Conservation (phyloP, 2,113 vertebrate species). For the Halcyon senegalensis region DNA sequence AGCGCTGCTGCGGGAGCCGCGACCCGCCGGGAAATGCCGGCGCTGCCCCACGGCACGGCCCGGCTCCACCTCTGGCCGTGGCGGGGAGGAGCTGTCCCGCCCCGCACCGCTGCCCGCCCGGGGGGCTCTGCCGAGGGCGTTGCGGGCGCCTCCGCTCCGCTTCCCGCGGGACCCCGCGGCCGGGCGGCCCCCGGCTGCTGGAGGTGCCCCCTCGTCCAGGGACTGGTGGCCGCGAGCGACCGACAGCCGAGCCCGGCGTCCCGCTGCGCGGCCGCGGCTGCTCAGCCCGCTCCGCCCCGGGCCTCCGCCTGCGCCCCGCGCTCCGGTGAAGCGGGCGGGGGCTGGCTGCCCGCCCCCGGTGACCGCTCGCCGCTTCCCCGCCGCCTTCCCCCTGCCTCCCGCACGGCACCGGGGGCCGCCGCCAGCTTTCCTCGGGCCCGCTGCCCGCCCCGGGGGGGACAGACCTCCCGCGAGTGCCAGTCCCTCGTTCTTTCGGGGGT, state of each 20-base stretch:
- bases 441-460: too few relatives aligned
- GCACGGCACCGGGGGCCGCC: neutral
- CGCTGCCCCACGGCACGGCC: too few relatives aligned
- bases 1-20: fast-evolving
- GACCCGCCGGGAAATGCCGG: neutral
- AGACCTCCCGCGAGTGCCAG: neutral
- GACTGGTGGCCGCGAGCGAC: too few relatives aligned
- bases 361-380: neutral
- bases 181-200: neutral
- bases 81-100: constrained; percentile 11
- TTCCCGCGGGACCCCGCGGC: fast-evolving
- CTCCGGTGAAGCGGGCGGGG: neutral
- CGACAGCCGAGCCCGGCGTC: too few relatives aligned
- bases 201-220: too few relatives aligned
- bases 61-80: neutral
- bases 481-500: neutral
- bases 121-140: fast-evolving
- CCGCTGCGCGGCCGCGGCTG: too few relatives aligned
- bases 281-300: neutral
- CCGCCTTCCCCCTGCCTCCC: neutral
- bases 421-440: neutral
- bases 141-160: fast-evolving
- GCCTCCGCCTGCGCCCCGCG: neutral
- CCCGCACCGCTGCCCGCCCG: neutral
- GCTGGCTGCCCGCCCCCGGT: neutral